Evolutionary conservation across 2,113 vertebrate species (phyloP), one percentile per base, ranked within the genome.

Genomic region (Nycticryphes semicollaris): DNA sequence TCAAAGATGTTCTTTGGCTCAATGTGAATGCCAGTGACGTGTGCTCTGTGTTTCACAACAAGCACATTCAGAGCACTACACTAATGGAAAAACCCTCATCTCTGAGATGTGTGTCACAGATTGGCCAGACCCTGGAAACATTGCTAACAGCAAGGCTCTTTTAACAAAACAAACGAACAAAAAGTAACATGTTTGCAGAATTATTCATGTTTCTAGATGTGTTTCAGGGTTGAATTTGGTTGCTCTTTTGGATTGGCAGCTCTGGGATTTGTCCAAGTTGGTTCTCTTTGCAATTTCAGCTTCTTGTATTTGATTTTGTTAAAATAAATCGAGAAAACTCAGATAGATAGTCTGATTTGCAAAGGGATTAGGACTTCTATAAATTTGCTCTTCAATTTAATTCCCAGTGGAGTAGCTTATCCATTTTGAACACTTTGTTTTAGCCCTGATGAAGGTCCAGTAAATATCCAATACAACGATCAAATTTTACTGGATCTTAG

Each of bases 1-100:
- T 87, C 89, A 87, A 91, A 94, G 74, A 53, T 67, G 45, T 73
- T 92, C 60, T 85, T 79, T 85, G 31, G 37, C 53, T 95, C 53
- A 50, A 59, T 89, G 77, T 82, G 73, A 76, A 69, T 1, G 8
- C 35, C 39, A 22, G 81, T 54, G 83, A 62, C 1, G 9, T 1
- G 1, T 79, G 35, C 70, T 91, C 7, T 3, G 25, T 87, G 45
- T 93, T 94, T 96, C 80, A 89, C 73, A 64, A 75, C 28, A 48
- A 53, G 23, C 25, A 51, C 31, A 54, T 70, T 63, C 37, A 70
- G 82, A 67, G 37, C 53, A 48, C 39, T 47, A 10, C 4, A 0
- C 54, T 84, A 87, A 72, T 66, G 50, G 69, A 87, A 89, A 87
- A 82, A 78, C 89, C 48, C 33, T 87, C 56, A 77, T 27, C 80